Base-by-base conservation (phyloP, 1,140 invertebrate species). In the Drosophila burlai region DNA sequence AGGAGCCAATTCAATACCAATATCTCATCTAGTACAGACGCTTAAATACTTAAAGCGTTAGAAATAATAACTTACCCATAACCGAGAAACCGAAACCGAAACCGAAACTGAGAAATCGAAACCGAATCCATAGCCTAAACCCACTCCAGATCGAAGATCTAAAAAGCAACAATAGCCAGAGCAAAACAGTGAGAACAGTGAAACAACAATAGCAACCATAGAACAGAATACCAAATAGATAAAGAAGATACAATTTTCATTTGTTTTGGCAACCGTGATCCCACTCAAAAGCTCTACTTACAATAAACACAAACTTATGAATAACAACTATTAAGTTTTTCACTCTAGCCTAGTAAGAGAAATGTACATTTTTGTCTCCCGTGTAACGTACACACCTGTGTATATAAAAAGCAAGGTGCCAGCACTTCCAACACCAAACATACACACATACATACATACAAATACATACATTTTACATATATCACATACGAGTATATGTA, bases 351-450 rank as follows among this genome's bases (percentile, higher is more conserved):
- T 52, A 73, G 68, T 74, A 74, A 74, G 71, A 61, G 71, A 73
- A 73, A 73, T 74, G 71, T 74, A 74, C 38, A 74, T 73, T 73
- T 68, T 72, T 74, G 71, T 73, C 68, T 74, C 68, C 71, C 52
- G 67, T 74, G 49, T 52, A 73, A 73, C 43, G 64, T 72, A 69
- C 43, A 72, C 50, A 68, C 64, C n/a, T 72, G 65, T 72, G 40
- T 72, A 72, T 60, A 74, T 72, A 73, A 59, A 59, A 74, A 50
- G 66, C 66, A 71, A 73, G 65, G 66, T 71, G 65, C 66, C 52
- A 73, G 69, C 69, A 73, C 34, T 52, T 43, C 26, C 59, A 18
- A 36, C n/a, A 66, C 11, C 34, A 34, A 9, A 31, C 31, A 31
- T 1, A 67, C 49, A 38, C 6, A n/a, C 24, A 16, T 0, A 47